Base-by-base conservation (phyloP, 2,797 vertebrate species). In the Rhincodon typus region DNA sequence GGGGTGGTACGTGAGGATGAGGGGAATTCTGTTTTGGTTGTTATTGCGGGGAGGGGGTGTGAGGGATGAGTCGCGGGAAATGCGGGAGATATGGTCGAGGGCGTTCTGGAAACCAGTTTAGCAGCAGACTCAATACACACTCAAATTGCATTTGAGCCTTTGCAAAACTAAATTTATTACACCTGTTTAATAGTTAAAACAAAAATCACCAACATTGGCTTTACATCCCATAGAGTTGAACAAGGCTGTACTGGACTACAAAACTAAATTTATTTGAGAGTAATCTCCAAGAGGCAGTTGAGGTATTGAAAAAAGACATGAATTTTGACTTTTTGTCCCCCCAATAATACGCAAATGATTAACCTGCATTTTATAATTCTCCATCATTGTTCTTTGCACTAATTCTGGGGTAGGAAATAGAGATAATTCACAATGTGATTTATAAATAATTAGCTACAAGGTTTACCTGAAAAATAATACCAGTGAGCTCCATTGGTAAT, bases 401-500 rank as follows among this genome's bases (percentile, higher is more conserved):
- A 17, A 88, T 69, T 38, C 21, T n/a, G 69, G n/a, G 93, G 72
- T 25, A 69, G 42, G 23, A 74, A 27, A 1, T 62, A 62, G 17
- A 90, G 53, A 6, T 2, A 50, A 53, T 53, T 74, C 42, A 72
- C n/a, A 50, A 72, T 50, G 12, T 42, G 34, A 70, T 46, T 46
- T 46, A 70, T 30, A 94, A 94, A 93, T n/a, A 38, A 42, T 69
- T 66, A 95, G 27, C 21, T 21, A 82, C 15, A 82, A 72, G 42
- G n/a, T 97, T 97, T 96, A 99, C 99, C 99, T 98, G 96, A 19
- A 79, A 99, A 97, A 38, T 97, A 97, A 96, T 99, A 99, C 99
- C 99, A 99, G 1, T 97, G 95, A 96, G 97, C 99, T 0, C 99
- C 99, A 0, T 99, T 99, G 88, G 98, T 99, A 95, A 99, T 98